A percentile compares a stretch with the other conserved stretches of the same genome.
Evolutionary conservation across 2,797 vertebrate genomes (phyloP).

Genomic region (Protonibea diacanthus): DNA sequence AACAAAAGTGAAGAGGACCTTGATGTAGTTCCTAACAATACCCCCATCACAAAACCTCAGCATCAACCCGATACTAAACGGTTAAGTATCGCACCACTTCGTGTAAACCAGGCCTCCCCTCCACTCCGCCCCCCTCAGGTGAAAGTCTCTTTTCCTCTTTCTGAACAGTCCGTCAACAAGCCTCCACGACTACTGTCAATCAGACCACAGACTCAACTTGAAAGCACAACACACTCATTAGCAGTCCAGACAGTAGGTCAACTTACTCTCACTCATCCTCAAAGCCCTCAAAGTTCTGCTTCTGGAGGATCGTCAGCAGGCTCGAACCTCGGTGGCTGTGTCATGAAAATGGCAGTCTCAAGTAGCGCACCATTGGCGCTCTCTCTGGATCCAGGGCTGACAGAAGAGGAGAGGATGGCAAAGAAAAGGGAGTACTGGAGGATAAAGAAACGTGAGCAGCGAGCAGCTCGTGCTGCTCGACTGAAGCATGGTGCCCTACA

Average conservation of each 20-base stretch:
- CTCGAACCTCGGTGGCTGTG: constrained; percentile 49
- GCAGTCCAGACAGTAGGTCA: constrained; percentile 33
- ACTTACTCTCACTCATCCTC: constrained; percentile 66
- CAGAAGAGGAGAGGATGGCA: constrained; percentile 77
- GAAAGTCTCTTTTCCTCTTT: constrained; percentile 60
- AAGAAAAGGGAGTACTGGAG: constrained; percentile 85
- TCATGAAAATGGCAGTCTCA: constrained; percentile 75
- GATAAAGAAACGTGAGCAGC: constrained; percentile 85
- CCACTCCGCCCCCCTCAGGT: constrained; percentile 52
- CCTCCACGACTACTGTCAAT: constrained; percentile 33
- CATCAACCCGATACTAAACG: constrained; percentile 17
- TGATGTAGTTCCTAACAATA: constrained; percentile 8
- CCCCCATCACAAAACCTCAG: constrained; percentile 14
- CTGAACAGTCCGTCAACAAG: constrained; percentile 41
- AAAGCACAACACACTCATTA: constrained; percentile 41
- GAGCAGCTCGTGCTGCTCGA: constrained; percentile 75
- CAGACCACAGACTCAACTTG: constrained; percentile 37
- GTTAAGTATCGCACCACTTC: constrained; percentile 5
- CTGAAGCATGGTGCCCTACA: constrained; percentile 68
- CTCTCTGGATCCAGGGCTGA: constrained; percentile 44
- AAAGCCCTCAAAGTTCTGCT: neutral
- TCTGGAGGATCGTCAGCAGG: constrained; percentile 26
- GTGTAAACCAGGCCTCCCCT: constrained; percentile 18
- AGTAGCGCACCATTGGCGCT: neutral
- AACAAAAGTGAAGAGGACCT: constrained; percentile 29